phyloP scores from a whole-genome alignment of 2,888 invertebrate species.

The Cataglyphis rosenhaueri region DNA sequence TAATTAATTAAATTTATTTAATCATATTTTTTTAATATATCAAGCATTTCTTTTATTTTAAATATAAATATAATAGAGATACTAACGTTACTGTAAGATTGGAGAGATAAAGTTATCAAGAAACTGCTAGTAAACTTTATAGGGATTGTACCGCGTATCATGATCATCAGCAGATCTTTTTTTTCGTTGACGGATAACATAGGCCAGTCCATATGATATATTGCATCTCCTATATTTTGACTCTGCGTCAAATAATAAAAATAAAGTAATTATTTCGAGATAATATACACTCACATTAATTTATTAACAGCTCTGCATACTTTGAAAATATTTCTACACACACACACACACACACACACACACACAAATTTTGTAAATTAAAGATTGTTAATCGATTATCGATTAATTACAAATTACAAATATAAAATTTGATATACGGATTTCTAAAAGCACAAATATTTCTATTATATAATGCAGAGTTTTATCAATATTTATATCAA shows the following conservation, averaged over 20 bases:
- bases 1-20: not conserved
- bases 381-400: not conserved
- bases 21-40: not conserved
- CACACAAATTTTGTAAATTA: not conserved
- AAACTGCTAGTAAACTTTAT: constrained; percentile 57
- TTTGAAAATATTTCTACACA: not conserved
- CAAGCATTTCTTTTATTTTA: not conserved
- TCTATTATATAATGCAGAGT: not conserved
- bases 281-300: not conserved
- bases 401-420: not conserved
- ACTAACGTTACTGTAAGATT: constrained; percentile 60
- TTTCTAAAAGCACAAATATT: not conserved
- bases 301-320: not conserved
- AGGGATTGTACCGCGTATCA: constrained; percentile 56
- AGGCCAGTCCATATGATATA: constrained; percentile 27
- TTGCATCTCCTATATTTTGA: not conserved
- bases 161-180: constrained; percentile 58
- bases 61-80: not conserved
- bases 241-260: not conserved
- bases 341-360: not conserved
- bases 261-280: not conserved
- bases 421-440: not conserved
- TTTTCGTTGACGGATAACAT: constrained; percentile 4
- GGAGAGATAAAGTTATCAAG: constrained; percentile 59
- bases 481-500: not conserved